Conservation (phyloP, 1,140 invertebrate genomes). For the Dreissena rostriformis region DNA sequence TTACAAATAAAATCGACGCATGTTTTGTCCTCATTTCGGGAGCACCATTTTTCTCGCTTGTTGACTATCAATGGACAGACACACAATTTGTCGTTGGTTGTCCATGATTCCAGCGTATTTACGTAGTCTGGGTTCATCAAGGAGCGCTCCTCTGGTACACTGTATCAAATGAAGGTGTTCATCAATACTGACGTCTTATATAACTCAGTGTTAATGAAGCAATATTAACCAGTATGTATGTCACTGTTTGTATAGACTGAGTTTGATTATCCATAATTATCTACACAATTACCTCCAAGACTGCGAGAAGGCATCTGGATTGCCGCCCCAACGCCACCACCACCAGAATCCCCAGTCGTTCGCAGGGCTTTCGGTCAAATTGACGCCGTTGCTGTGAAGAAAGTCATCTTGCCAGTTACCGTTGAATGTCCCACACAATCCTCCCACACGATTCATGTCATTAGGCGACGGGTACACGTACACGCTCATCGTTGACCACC, state of each 20-base stretch:
- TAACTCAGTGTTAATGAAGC: no score
- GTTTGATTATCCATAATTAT: no score
- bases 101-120: not conserved
- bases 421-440: slow-evolving; percentile 3
- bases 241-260: no score
- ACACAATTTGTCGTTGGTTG: not conserved
- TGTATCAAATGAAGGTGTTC: not conserved
- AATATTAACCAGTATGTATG: no score
- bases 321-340: not conserved
- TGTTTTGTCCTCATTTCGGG: not conserved
- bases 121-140: not conserved
- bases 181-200: no score
- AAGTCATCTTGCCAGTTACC: slow-evolving; percentile 5
- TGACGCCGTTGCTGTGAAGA: not conserved
- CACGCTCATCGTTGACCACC: not conserved
- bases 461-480: not conserved
- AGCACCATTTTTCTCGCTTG: not conserved
- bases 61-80: not conserved
- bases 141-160: not conserved
- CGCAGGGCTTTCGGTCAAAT: not conserved
- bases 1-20: not conserved
- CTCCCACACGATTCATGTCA: not conserved
- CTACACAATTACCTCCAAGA: not conserved
- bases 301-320: not conserved
- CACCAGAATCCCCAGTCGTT: not conserved